Base-by-base conservation (phyloP, 1,140 invertebrate species). In the Chrysomallon squamiferum region DNA sequence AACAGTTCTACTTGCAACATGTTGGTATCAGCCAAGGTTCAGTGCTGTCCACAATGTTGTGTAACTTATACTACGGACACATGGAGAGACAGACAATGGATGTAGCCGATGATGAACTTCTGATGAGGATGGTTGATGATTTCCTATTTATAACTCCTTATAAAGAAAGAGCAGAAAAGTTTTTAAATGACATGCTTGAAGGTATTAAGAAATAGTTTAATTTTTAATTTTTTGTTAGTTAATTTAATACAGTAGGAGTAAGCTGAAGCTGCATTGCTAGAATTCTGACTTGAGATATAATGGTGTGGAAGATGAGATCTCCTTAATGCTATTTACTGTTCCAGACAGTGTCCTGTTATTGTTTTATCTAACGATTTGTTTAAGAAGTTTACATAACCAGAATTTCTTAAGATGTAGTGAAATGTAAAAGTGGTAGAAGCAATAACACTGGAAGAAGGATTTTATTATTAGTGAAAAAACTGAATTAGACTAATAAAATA, bases 121-220 rank as follows among this genome's bases (percentile, higher is more conserved):
- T 74, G 62, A 71, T 80, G 66, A 75, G 78, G 33, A 66, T 74
- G 25, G 76, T 80, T 2, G 78, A 80, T 69, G 78, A 80, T 64
- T 72, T 64, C 52, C 59, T 78, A 15, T 76, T 74, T 68, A 54
- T 80, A n/a, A 75, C 78, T 11, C 76, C 78, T n/a, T 47, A 59
- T 27, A 65, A 62, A 47, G 54, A 68, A 0, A 68, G 59, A 20
- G 78, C 78, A 38, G 41, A 70, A 9, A 18, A 47, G 1, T 78
- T 75, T 43, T 47, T 76, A 7, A 20, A 56, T 4, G 68, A 30
- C 11, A 76, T 76, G 71, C 27, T 69, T 1, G 62, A 66, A 62
- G 78, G 76, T 78, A 20, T 30, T 5, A 13, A 47, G 9, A 59
- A 22, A n/a, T 25, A 18, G n/a, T 9, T 52, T 29, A 11, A 52